Evolutionary conservation across 1,140 invertebrate genomes (phyloP).

Genomic region (Popillia japonica): DNA sequence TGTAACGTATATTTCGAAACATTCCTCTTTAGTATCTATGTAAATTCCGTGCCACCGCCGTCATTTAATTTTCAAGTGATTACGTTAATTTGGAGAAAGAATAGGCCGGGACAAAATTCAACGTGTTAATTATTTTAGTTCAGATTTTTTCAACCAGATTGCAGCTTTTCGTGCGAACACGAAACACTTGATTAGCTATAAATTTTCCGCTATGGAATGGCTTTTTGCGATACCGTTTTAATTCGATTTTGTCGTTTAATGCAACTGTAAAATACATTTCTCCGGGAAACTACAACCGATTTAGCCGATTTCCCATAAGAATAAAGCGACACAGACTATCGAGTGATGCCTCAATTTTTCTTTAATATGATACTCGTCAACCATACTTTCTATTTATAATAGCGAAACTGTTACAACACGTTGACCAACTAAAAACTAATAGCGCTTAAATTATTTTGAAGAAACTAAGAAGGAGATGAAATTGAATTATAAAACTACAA

Average conservation of each 20-base stretch:
- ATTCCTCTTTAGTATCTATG: constrained; percentile 2
- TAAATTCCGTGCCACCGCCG: neutral
- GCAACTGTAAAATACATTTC: neutral
- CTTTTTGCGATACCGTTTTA: neutral
- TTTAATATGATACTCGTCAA: no score
- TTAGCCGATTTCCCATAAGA: no score
- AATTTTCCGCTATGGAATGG: neutral
- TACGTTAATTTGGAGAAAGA: constrained; percentile 19
- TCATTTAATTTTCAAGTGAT: constrained; percentile 28
- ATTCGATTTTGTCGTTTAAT: neutral
- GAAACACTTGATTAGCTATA: neutral
- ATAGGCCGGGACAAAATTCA: neutral
- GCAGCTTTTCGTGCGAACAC: neutral
- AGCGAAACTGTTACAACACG: no score
- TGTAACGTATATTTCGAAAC: neutral
- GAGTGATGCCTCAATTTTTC: no score
- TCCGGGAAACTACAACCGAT: no score
- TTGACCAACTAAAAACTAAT: no score
- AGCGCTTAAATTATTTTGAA: no score
- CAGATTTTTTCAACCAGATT: neutral
- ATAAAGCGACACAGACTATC: no score
- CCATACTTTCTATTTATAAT: no score
- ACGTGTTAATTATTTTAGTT: constrained; percentile 22
- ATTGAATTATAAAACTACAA: no score
- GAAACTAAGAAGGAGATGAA: no score